A percentile compares a stretch with the other conserved stretches of the same genome.
Evolutionary conservation across 2,797 vertebrate genomes (phyloP).

Genomic region (Leucoraja ocellata): DNA sequence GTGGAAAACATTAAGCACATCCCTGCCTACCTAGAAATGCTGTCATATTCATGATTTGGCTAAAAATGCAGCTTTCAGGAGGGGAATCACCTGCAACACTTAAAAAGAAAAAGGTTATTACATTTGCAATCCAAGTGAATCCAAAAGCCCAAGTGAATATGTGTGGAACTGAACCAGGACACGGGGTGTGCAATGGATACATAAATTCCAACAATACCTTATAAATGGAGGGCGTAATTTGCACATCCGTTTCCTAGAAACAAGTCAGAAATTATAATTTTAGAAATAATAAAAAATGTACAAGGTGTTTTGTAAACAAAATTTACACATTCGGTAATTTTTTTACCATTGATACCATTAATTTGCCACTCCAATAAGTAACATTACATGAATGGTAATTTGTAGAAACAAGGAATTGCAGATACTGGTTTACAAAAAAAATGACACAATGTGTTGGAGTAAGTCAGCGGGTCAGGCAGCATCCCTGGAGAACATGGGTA

Average conservation of each 20-base stretch:
- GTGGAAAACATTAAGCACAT: neutral
- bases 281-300: neutral
- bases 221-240: neutral
- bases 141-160: neutral
- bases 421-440: too few relatives aligned
- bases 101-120: conserved; percentile 46
- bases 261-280: neutral
- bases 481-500: too few relatives aligned
- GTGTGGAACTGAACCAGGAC: neutral
- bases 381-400: neutral
- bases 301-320: neutral
- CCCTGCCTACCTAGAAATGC: conserved; percentile 74
- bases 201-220: conserved; percentile 8
- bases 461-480: too few relatives aligned
- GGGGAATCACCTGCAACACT: conserved; percentile 78
- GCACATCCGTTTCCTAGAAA: neutral
- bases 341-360: neutral
- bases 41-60: conserved; percentile 83
- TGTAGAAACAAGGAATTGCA: too few relatives aligned
- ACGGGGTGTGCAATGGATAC: neutral
- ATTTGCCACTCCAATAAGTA: neutral
- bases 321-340: neutral
- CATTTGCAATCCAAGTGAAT: neutral
- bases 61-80: conserved; percentile 84
- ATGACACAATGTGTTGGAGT: too few relatives aligned